Percentiles rank a stretch among this genome's conserved stretches.
Conservation (phyloP, 2,797 vertebrate species). For the Myripristis murdjan region DNA sequence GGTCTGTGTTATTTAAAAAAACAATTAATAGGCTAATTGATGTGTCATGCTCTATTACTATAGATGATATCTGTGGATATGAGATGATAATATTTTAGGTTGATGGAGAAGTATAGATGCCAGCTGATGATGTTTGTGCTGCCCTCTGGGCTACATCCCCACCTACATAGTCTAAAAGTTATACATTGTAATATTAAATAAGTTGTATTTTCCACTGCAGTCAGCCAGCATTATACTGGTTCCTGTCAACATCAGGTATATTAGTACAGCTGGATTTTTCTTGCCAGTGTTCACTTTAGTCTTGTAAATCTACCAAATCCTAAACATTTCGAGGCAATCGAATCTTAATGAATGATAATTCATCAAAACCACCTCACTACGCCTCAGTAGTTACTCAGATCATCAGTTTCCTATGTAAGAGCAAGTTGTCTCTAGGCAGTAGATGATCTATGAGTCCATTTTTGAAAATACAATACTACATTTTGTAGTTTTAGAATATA, state of each 20-base stretch:
- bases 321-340: constrained; percentile 44
- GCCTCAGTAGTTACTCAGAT: constrained; percentile 33
- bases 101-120: background rate
- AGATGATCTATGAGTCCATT: constrained; percentile 49
- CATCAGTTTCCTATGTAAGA: constrained; percentile 49
- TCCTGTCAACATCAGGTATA: background rate
- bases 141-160: background rate
- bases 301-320: constrained; percentile 34
- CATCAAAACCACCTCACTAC: constrained; percentile 38
- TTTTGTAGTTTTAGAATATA: background rate
- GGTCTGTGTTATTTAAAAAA: background rate
- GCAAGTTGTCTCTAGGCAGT: constrained; percentile 26
- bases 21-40: background rate
- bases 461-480: constrained; percentile 22
- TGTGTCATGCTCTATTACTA: background rate
- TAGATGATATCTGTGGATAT: background rate
- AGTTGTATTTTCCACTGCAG: constrained; percentile 12
- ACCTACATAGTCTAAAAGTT: background rate
- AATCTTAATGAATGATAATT: constrained; percentile 38
- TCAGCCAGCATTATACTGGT: background rate
- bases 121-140: constrained; percentile 17
- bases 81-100: background rate
- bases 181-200: background rate
- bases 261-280: background rate
- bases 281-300: constrained; percentile 3